Percentiles rank a stretch among this genome's conserved stretches.
These are phyloP conservation scores for Poeciliopsis occidentalis DNA, from an alignment of 2,113 vertebrate species.

Conservation along the genomic window DNA sequence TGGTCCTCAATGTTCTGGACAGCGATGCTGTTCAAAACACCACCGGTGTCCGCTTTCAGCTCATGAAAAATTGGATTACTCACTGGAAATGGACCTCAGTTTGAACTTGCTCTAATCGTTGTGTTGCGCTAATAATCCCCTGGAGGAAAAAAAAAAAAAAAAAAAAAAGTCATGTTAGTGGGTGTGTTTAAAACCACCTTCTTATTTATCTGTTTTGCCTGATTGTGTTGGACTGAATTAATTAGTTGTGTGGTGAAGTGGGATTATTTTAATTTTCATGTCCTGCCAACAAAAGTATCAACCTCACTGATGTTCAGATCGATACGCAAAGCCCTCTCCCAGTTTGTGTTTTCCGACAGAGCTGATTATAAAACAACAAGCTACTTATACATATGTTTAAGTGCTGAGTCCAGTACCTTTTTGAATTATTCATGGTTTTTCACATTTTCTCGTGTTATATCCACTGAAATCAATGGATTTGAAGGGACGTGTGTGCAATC, in stretches of 20 bases:
- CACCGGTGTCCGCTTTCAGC: background rate
- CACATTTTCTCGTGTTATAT: no score
- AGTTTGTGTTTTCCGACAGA: background rate
- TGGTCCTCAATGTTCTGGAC: background rate
- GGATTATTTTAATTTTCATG: no score
- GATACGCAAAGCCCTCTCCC: no score
- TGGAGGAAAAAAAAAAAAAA: no score
- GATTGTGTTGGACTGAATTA: background rate
- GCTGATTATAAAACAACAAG: background rate
- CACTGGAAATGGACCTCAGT: background rate
- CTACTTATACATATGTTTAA: background rate
- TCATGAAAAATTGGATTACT: background rate
- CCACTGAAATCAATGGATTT: no score
- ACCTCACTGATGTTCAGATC: no score
- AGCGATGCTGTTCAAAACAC: background rate
- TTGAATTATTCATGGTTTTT: no score
- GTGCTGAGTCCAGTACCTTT: no score
- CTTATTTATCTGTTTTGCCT: background rate
- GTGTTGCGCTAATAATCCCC: background rate
- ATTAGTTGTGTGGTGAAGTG: background rate
- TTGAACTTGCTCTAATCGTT: background rate
- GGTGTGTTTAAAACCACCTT: background rate
- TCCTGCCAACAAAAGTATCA: no score
- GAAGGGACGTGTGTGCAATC: no score
- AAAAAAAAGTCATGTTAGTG: background rate